phyloP scores from a whole-genome alignment of 2,113 vertebrate genomes.

The Solenodon paradoxus region DNA sequence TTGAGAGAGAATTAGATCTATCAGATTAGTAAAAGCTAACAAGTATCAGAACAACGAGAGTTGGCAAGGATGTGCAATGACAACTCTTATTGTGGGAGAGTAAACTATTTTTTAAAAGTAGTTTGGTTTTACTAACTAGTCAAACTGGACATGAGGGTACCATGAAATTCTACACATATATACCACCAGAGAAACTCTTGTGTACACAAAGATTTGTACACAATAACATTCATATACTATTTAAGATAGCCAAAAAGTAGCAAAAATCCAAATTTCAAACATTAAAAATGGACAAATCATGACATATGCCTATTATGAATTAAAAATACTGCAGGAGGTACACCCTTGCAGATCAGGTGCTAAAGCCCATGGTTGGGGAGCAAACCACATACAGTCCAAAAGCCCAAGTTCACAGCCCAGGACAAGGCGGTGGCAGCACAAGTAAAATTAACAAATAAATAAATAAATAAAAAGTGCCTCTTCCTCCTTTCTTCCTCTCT shows the following conservation, averaged over 20 bases:
- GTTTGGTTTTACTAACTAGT: neutral
- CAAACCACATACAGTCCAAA: no score
- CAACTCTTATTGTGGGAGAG: neutral
- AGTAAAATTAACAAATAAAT: no score
- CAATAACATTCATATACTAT: neutral
- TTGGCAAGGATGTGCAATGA: neutral
- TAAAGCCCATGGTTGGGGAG: no score
- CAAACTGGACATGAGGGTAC: neutral
- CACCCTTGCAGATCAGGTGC: no score
- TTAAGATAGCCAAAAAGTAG: neutral
- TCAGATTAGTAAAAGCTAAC: neutral
- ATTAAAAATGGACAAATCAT: neutral
- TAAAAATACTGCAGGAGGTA: no score
- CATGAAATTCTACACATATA: neutral
- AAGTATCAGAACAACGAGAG: neutral
- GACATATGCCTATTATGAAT: neutral
- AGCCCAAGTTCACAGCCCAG: no score
- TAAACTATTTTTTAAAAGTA: neutral
- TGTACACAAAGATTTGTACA: neutral
- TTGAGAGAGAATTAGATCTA: neutral
- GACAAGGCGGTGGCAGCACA: no score
- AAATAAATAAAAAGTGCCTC: no score
- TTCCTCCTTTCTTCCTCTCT: no score
- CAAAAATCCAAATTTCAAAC: neutral
- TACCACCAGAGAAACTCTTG: neutral